These are phyloP conservation scores for Caprella mutica DNA, from an alignment of 2,888 invertebrate genomes.

Conservation along the genomic window DNA sequence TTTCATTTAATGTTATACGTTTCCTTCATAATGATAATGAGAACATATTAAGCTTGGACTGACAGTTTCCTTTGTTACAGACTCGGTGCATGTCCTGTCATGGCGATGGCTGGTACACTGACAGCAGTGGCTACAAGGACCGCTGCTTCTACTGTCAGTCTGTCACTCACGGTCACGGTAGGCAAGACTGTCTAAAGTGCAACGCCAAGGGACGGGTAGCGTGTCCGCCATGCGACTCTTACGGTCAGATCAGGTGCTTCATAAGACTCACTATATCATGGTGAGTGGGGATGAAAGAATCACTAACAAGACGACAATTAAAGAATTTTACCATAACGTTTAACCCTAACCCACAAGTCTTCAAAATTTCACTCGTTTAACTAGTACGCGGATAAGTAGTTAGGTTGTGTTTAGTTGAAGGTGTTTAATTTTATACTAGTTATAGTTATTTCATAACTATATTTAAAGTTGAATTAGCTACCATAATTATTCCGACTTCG, in stretches of 20 bases:
- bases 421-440: too few relatives aligned
- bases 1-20: too few relatives aligned
- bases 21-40: background rate
- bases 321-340: too few relatives aligned
- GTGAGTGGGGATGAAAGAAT: slow-evolving; percentile 36
- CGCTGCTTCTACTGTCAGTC: slow-evolving; percentile 41
- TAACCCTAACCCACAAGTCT: too few relatives aligned
- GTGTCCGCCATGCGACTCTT: slow-evolving; percentile 43
- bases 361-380: too few relatives aligned
- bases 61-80: slow-evolving; percentile 33
- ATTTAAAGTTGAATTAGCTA: too few relatives aligned
- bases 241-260: slow-evolving; percentile 44
- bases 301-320: too few relatives aligned
- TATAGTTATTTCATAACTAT: too few relatives aligned
- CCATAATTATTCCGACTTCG: too few relatives aligned
- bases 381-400: too few relatives aligned
- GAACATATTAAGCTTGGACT: background rate
- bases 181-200: slow-evolving; percentile 42
- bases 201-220: slow-evolving; percentile 42
- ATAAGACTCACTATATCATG: slow-evolving; percentile 44
- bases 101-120: slow-evolving; percentile 42
- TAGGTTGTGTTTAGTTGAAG: too few relatives aligned
- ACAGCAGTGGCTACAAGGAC: slow-evolving; percentile 39
- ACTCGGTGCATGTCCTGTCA: slow-evolving; percentile 43
- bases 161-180: slow-evolving; percentile 40